Percentiles rank a stretch among this genome's conserved stretches.
These are phyloP conservation scores for Syrmaticus mikado DNA, from an alignment of 2,113 vertebrate species.

Conservation along the genomic window DNA sequence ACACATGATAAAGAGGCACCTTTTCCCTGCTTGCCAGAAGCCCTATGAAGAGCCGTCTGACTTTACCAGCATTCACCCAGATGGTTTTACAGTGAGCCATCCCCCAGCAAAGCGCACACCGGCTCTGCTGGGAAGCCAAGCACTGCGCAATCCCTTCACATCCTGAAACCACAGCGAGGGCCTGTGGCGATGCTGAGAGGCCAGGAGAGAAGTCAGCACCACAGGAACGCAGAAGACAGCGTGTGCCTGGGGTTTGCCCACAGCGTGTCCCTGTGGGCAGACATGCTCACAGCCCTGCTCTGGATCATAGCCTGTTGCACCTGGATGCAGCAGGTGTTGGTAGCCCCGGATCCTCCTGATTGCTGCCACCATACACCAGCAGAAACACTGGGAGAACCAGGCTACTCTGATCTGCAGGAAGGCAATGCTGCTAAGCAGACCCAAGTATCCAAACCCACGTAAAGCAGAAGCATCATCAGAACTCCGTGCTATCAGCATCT, in stretches of 20 bases:
- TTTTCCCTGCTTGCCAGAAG: not conserved
- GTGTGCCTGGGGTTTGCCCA: rapidly evolving
- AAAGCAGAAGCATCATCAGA: not conserved
- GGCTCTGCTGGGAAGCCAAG: not conserved
- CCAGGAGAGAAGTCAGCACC: not conserved
- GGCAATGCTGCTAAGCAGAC: not conserved
- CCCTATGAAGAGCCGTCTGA: not conserved
- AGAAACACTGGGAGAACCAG: not conserved
- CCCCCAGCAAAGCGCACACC: not conserved
- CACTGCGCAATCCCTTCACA: rapidly evolving
- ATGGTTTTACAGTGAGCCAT: not conserved
- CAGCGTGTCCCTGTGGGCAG: not conserved
- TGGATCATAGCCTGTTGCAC: not conserved
- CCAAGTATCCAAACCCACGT: rapidly evolving
- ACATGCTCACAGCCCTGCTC: not conserved
- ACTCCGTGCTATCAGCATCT: rapidly evolving
- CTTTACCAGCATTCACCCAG: not conserved
- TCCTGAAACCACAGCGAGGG: not conserved
- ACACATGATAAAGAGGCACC: not conserved
- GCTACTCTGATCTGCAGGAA: not conserved
- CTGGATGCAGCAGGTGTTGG: not conserved
- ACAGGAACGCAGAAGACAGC: not conserved
- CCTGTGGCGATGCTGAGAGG: not conserved
- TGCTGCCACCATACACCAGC: rapidly evolving
- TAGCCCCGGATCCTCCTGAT: not conserved